A percentile compares a stretch with the other conserved stretches of the same genome.
These are phyloP conservation scores for Intoshia linei DNA, from an alignment of 1,140 invertebrate genomes.

Conservation along the genomic window DNA sequence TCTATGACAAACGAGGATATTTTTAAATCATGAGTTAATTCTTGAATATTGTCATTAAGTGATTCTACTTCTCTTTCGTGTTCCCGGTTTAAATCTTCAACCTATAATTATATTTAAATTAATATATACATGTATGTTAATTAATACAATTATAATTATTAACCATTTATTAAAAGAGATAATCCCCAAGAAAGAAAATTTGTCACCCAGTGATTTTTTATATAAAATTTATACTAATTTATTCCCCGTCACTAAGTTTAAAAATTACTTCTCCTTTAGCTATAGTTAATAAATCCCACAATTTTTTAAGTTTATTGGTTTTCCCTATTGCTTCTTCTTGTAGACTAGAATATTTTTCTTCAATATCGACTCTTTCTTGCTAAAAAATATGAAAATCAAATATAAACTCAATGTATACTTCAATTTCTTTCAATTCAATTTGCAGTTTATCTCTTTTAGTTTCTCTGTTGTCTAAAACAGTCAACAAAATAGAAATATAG, in stretches of 20 bases:
- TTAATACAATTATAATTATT: neutral
- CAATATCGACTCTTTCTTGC: slow-evolving; percentile 62
- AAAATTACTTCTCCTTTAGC: slow-evolving; percentile 20
- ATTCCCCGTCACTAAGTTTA: neutral
- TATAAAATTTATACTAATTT: too few species aligned
- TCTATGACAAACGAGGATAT: slow-evolving; percentile 46
- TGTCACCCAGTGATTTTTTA: too few species aligned
- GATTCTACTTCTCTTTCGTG: slow-evolving; percentile 82
- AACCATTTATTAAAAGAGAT: neutral
- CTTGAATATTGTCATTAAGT: slow-evolving; percentile 54
- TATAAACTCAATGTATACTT: slow-evolving; percentile 16
- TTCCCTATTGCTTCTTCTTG: slow-evolving; percentile 56
- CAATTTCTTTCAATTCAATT: slow-evolving; percentile 34
- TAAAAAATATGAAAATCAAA: slow-evolving; percentile 13
- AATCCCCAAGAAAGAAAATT: neutral
- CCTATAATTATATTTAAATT: slow-evolving; percentile 30
- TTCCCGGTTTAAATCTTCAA: slow-evolving; percentile 55
- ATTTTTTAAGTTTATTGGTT: slow-evolving; percentile 60
- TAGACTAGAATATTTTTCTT: slow-evolving; percentile 64
- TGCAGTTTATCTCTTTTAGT: slow-evolving; percentile 46
- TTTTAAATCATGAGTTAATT: slow-evolving; percentile 54
- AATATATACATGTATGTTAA: neutral
- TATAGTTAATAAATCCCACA: slow-evolving; percentile 26
- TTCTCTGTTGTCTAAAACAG: slow-evolving; percentile 44
- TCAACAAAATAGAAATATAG: too few species aligned